Conservation (phyloP, 2,113 vertebrate genomes). For the Xiphophorus maculatus region DNA sequence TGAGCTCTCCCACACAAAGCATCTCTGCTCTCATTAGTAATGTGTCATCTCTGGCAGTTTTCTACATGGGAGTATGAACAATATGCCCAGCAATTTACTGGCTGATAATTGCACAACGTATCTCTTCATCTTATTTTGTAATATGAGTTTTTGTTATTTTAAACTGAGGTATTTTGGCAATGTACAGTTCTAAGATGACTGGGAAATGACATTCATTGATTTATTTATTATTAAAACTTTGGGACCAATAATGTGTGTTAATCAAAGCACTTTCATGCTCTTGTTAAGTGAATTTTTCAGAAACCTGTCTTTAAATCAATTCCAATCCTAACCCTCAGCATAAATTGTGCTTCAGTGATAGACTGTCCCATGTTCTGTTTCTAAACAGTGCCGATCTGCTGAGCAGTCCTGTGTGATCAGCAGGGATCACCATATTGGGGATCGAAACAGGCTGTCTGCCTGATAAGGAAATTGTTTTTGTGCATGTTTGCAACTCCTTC, state of each 20-base stretch:
- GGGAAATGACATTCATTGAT: slow-evolving; percentile 6
- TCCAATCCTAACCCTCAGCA: not conserved
- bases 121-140: slow-evolving; percentile 33
- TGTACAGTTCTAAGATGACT: slow-evolving; percentile 12
- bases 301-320: not conserved
- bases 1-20: slow-evolving; percentile 36
- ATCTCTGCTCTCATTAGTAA: slow-evolving; percentile 43
- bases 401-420: slow-evolving; percentile 52
- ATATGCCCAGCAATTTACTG: slow-evolving; percentile 38
- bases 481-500: slow-evolving; percentile 15
- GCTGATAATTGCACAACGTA: slow-evolving; percentile 17
- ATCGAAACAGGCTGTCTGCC: slow-evolving; percentile 47
- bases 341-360: slow-evolving; percentile 34
- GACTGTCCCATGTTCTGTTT: slow-evolving; percentile 37
- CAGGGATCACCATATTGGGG: slow-evolving; percentile 27
- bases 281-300: not conserved
- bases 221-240: not conserved
- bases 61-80: slow-evolving; percentile 25
- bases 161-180: not conserved
- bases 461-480: slow-evolving; percentile 35
- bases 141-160: not conserved
- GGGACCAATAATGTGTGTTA: not conserved
- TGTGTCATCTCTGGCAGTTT: slow-evolving; percentile 32
- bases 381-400: slow-evolving; percentile 39
- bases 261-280: not conserved